These are phyloP conservation scores for Drosophila anomalata DNA, from an alignment of 2,888 invertebrate genomes.

Conservation along the genomic window DNA sequence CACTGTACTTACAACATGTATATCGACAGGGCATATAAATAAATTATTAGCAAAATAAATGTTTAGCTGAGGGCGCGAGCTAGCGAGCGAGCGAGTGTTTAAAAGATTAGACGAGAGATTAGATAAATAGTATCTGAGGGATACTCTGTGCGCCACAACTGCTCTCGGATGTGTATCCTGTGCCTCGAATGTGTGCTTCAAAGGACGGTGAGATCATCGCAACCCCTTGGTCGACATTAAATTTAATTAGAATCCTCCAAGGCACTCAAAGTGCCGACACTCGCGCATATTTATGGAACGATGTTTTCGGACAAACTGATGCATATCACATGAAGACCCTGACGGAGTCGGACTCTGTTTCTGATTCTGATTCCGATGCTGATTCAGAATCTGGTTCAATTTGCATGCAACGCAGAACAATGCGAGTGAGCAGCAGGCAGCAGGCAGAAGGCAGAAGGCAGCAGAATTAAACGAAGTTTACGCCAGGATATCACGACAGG, in stretches of 20 bases:
- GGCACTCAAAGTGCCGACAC: background rate
- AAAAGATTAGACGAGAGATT: slow-evolving; percentile 25
- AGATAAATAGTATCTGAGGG: slow-evolving; percentile 18
- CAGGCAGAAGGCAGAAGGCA: slow-evolving; percentile 2
- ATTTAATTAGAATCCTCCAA: background rate
- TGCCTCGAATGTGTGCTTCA: background rate
- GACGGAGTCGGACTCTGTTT: slow-evolving; percentile 47
- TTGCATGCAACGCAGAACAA: slow-evolving; percentile 73
- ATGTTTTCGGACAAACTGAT: slow-evolving; percentile 52
- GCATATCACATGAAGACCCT: slow-evolving; percentile 72
- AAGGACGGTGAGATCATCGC: background rate
- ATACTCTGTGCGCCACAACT: background rate
- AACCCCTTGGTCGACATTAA: background rate
- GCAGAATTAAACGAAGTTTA: slow-evolving; percentile 60
- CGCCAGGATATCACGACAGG: slow-evolving; percentile 43
- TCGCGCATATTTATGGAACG: slow-evolving; percentile 18
- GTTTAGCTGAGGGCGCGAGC: slow-evolving; percentile 65
- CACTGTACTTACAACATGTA: slow-evolving; percentile 57
- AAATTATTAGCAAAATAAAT: slow-evolving; percentile 79
- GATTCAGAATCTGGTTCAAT: slow-evolving; percentile 46
- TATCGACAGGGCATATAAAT: slow-evolving; percentile 77
- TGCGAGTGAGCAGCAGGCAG: slow-evolving; percentile 29
- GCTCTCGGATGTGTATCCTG: no score
- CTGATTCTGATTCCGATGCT: slow-evolving; percentile 9
- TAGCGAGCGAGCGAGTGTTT: slow-evolving; percentile 5